Base-by-base conservation (phyloP, 2,888 invertebrate species). In the Cremastinae sp. region DNA sequence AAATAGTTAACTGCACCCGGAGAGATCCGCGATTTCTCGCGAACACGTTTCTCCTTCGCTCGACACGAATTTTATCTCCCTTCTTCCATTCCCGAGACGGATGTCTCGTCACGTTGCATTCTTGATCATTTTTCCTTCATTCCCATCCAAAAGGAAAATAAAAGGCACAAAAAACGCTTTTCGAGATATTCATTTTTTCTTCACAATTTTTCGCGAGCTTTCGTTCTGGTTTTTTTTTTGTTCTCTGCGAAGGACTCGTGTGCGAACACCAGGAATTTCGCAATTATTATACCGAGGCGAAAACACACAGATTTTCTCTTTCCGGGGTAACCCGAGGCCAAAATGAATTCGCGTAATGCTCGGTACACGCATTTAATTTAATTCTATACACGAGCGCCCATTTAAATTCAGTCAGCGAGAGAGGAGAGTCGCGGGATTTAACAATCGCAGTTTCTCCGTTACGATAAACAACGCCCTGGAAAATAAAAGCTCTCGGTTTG, bases 331-430 rank as follows among this genome's bases (percentile, higher is more conserved):
- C 38, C 38, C 16, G 43, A 45, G 22, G 59, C 36, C 38, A 28
- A 62, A 65, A 65, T 22, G 43, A 65, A 70, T 65, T 61, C 43
- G 49, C 34, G 54, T 62, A 70, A 70, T 62, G 70, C 54, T n/a
- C 62, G 5, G 43, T 9, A n/a, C 28, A 47, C 20, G 38, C 69
- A 43, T 69, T 69, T 69, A 65, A 73, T 62, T 64, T 70, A 61
- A 61, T 70, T 70, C 59, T 61, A 61, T 8, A 10, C 45, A 34
- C 61, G 71, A 56, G 22, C 20, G 53, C 43, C 45, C 66, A 69
- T 76, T 76, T 65, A 77, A 73, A 77, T 77, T 77, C 61, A 70
- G 59, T 54, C 64, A 22, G 61, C 22, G 36, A 34, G 12, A 38
- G 38, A 14, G 54, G 38, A 34, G 61, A 36, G 51, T 0, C n/a